Evolutionary conservation across 2,797 vertebrate genomes (phyloP), one percentile per base, ranked within the genome.

Genomic region (Urocyon cinereoargenteus): DNA sequence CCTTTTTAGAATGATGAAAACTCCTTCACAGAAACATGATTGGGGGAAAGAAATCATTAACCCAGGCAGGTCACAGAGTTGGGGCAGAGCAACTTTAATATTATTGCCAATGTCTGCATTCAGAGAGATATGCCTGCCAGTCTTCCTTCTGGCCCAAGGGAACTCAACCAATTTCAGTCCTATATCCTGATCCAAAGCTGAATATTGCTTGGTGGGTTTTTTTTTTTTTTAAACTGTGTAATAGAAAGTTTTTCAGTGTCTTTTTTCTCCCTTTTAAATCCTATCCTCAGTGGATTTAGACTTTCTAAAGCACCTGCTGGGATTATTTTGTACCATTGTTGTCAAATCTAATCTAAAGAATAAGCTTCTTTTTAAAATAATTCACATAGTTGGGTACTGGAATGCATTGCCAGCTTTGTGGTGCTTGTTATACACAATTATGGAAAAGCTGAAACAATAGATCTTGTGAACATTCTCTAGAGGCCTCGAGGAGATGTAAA

Each of bases 261-360:
- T 78, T 94, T 97, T 77, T 79, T 36, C 49, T 57, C 9, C 16
- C 15, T 55, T 97, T 96, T 94, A 79, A 96, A 88, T 90, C 70
- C 15, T 64, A 62, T 95, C 73, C 94, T 97, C 95, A 22, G 45
- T 91, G 96, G 96, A 96, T 91, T 97, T 90, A 40, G 85, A 81
- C 57, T 96, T 96, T 86, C 36, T 73, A 83, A 97, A 97, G 85
- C 87, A 93, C 62, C 90, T 92, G 82, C 51, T 82, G 59, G 53
- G 90, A 97, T 96, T 96, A 98, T 96, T 97, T 93, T 96, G 82
- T 66, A 61, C 94, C 78, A 78, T 94, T 96, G 90, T 92, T 92
- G 85, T 94, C 78, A 68, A 93, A 96, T 95, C 49, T 90, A 93
- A 97, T 94, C 72, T 96, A 79, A 90, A 94, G 87, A 96, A 95